Percentiles rank a stretch among this genome's conserved stretches.
These are phyloP conservation scores for Agriopis leucophaearia DNA, from an alignment of 2,888 invertebrate species.

Conservation along the genomic window DNA sequence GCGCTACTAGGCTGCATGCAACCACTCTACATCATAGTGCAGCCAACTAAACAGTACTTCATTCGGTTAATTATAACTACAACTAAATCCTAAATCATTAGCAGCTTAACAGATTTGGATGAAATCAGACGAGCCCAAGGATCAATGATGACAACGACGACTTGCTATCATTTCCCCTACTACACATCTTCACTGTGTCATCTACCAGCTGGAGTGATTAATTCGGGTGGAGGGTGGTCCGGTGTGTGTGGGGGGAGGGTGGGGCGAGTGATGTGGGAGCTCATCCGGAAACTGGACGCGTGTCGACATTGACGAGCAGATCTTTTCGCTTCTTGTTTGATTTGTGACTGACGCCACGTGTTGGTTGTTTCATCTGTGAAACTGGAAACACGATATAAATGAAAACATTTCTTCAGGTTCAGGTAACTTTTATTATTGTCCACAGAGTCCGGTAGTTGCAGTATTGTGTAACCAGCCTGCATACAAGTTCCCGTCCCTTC, in stretches of 20 bases:
- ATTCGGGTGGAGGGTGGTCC: slow-evolving; percentile 37
- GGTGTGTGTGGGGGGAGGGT: slow-evolving; percentile 19
- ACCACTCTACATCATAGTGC: too few relatives aligned
- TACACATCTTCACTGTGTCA: slow-evolving; percentile 3
- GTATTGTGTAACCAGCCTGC: too few relatives aligned
- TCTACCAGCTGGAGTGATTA: slow-evolving; percentile 44
- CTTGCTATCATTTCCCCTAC: not conserved
- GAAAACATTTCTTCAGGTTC: not conserved
- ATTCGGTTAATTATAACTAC: too few relatives aligned
- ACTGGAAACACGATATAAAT: not conserved
- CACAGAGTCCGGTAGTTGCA: too few relatives aligned
- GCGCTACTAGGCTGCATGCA: too few relatives aligned
- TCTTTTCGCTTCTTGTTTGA: slow-evolving; percentile 30
- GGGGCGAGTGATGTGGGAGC: slow-evolving; percentile 37
- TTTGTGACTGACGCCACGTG: slow-evolving; percentile 4
- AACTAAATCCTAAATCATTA: too few relatives aligned
- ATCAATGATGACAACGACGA: not conserved
- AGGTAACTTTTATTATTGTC: too few relatives aligned
- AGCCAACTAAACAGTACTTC: too few relatives aligned
- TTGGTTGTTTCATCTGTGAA: not conserved
- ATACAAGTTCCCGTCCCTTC: too few relatives aligned
- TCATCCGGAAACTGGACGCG: slow-evolving; percentile 46
- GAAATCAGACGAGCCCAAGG: too few relatives aligned
- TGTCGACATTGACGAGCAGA: slow-evolving; percentile 41
- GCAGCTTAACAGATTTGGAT: too few relatives aligned